Evolutionary conservation across 1,140 invertebrate species (phyloP), one percentile per base, ranked within the genome.

Genomic region (Hermetia illucens): DNA sequence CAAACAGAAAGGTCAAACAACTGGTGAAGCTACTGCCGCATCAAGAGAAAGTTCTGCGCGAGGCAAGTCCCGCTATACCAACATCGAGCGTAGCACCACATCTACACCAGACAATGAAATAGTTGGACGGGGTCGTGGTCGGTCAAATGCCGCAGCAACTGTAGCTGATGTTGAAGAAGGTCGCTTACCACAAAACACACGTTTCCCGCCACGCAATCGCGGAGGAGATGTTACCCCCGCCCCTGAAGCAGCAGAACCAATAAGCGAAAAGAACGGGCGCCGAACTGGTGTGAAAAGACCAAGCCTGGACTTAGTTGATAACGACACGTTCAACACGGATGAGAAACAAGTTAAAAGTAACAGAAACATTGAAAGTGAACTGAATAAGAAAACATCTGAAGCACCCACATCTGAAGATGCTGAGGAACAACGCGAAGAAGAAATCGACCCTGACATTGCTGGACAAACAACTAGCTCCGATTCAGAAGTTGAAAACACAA

Each of bases 301-400:
- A 15, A 78, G 73, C 46, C 62, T 83, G 29, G 82, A 85, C 49
- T 58, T 84, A 12, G 78, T 86, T 0, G 82, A 87, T 53, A 78
- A 78, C 42, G 77, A 74, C 37, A 81, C 74, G 38, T 86, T 85
- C 57, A 77, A 82, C 41, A 82, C 79, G 1, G 73, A 82, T 45
- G 74, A 70, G 22, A 69, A 70, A 25, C 53, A 60, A 40, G 42
- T 43, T 33, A 61, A 61, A 45, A 54, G 52, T 0, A 45, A 47
- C 0, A 22, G 37, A 32, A 49, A 53, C 24, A 57, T 47, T 12
- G 58, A 61, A 29, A 57, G 47, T 30, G 57, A 59, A 16, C 49
- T 52, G 3, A 50, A 52, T 18, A 50, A 57, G 12, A 49, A 55
- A 43, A 52, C 54, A 42, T 30, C 44, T 27, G 34, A 34, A 39